These are phyloP conservation scores for Ceratina japonica DNA, from an alignment of 1,140 invertebrate species.

Conservation along the genomic window DNA sequence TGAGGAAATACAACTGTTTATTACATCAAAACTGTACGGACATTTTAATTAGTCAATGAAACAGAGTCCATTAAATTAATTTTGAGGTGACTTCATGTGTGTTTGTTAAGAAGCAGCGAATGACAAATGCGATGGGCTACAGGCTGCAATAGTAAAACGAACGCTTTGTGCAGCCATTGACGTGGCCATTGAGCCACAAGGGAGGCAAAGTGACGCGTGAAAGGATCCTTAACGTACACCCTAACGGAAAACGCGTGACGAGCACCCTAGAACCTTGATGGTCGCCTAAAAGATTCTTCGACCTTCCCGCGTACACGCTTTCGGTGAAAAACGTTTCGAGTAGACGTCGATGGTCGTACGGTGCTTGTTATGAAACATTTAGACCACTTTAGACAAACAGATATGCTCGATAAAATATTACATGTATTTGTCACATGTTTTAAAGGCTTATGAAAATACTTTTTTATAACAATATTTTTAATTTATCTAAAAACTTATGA, in stretches of 20 bases:
- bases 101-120: neutral
- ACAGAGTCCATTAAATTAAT: too few species aligned
- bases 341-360: slow-evolving; percentile 19
- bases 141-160: neutral
- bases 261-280: slow-evolving; percentile 42
- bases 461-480: too few species aligned
- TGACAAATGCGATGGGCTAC: too few species aligned
- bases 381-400: neutral
- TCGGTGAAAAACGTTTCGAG: slow-evolving; percentile 25
- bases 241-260: slow-evolving; percentile 25
- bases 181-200: too few species aligned
- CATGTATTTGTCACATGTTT: too few species aligned
- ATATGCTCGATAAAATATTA: neutral
- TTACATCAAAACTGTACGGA: too few species aligned
- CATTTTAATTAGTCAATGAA: too few species aligned
- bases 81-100: too few species aligned
- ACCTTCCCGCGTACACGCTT: slow-evolving; percentile 24
- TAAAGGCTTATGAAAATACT: too few species aligned
- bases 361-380: neutral
- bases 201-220: slow-evolving; percentile 7
- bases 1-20: too few species aligned
- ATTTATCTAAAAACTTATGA: too few species aligned
- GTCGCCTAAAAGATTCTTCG: slow-evolving; percentile 21
- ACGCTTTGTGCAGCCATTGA: neutral
- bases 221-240: slow-evolving; percentile 9